Evolutionary conservation across 2,113 vertebrate species (phyloP).

Genomic region (Penelope pileata): DNA sequence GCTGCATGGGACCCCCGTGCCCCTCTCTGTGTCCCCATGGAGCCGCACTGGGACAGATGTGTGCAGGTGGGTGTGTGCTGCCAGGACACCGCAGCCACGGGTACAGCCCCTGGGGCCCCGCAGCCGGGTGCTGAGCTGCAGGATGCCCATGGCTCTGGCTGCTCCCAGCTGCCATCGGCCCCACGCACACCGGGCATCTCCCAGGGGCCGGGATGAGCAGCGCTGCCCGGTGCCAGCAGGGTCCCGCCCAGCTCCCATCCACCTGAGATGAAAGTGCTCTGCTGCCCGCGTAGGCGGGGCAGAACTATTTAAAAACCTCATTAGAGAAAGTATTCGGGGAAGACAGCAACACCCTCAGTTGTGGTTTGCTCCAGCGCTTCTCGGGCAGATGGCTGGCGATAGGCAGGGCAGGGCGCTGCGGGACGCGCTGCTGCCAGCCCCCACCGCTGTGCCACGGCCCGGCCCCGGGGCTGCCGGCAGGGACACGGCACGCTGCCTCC

Average conservation of each 20-base stretch:
- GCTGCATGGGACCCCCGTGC: too few relatives aligned
- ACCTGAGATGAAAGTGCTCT: conserved; percentile 67
- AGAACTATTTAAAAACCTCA: conserved; percentile 67
- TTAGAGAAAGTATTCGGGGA: conserved; percentile 71
- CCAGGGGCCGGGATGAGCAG: background rate
- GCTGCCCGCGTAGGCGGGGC: conserved; percentile 54
- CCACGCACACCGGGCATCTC: background rate
- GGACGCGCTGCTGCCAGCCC: too few relatives aligned
- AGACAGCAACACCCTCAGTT: conserved; percentile 60
- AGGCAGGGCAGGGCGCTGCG: conserved; percentile 46
- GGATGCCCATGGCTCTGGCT: too few relatives aligned
- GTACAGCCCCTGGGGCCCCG: background rate
- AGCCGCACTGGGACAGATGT: too few relatives aligned
- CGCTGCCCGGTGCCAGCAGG: background rate
- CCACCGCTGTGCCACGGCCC: too few relatives aligned
- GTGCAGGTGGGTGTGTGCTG: too few relatives aligned
- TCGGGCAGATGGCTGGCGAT: conserved; percentile 62
- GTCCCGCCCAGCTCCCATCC: conserved; percentile 56
- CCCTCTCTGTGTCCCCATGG: too few relatives aligned
- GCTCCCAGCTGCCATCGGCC: fast-evolving
- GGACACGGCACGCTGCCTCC: too few relatives aligned
- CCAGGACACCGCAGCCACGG: too few relatives aligned
- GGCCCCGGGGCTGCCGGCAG: background rate
- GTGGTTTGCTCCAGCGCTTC: conserved; percentile 62
- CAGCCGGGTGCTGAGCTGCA: background rate